phyloP scores from a whole-genome alignment of 2,888 invertebrate genomes.

The Erannis defoliaria region DNA sequence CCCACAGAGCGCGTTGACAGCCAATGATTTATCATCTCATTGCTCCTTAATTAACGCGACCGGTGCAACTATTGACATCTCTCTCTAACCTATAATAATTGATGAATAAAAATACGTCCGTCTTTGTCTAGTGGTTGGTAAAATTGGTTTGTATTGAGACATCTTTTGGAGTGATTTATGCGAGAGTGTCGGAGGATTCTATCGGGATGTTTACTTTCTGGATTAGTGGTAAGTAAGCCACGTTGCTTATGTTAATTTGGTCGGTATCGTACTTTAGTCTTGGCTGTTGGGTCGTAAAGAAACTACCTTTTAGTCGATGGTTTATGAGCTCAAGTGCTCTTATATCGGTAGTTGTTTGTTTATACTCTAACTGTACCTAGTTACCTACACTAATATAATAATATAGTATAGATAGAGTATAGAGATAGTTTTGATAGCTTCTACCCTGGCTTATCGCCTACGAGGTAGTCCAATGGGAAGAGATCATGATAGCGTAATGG shows the following conservation, averaged over 20 bases:
- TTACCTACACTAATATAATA: too few relatives aligned
- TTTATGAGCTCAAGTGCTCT: constrained; percentile 23
- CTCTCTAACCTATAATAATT: constrained; percentile 64
- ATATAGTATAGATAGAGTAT: too few relatives aligned
- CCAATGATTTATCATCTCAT: constrained; percentile 81
- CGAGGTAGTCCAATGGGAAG: too few relatives aligned
- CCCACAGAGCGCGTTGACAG: constrained; percentile 85
- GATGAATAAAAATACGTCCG: constrained; percentile 24
- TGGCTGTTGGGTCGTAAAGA: constrained; percentile 44
- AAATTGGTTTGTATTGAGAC: constrained; percentile 76
- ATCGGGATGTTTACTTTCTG: constrained; percentile 84
- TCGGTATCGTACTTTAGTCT: constrained; percentile 66
- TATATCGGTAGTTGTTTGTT: neutral
- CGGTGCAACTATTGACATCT: constrained; percentile 61
- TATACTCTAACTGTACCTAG: neutral
- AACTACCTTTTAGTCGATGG: constrained; percentile 25
- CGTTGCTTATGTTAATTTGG: constrained; percentile 69
- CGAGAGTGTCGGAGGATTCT: constrained; percentile 70
- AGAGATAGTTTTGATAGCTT: too few relatives aligned
- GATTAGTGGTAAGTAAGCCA: constrained; percentile 73
- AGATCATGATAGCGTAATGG: too few relatives aligned
- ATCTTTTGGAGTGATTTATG: constrained; percentile 81
- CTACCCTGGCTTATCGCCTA: too few relatives aligned
- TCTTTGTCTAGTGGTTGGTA: constrained; percentile 63
- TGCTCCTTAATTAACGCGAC: constrained; percentile 82